Conservation (phyloP, 2,113 vertebrate genomes). For the Eubucco bourcierii region DNA sequence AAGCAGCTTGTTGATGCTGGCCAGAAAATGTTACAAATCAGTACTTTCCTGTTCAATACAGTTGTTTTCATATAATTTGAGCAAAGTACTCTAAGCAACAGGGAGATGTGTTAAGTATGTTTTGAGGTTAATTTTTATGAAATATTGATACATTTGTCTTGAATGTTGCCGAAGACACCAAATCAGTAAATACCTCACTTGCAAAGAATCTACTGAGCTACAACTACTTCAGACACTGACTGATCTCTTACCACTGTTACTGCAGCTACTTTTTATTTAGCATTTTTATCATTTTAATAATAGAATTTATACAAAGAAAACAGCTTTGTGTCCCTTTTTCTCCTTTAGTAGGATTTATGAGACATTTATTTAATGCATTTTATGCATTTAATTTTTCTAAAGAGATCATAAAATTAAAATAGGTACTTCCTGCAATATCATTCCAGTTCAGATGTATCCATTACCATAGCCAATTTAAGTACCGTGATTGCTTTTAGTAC, state of each 20-base stretch:
- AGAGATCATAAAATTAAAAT: conserved; percentile 36
- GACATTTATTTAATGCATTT: conserved; percentile 54
- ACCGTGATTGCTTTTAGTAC: neutral
- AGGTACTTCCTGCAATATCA: conserved; percentile 4
- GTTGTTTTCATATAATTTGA: neutral
- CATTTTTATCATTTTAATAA: conserved; percentile 36
- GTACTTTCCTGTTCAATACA: neutral
- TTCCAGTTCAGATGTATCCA: conserved; percentile 13
- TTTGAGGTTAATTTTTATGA: neutral
- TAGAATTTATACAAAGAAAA: conserved; percentile 28
- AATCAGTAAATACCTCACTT: conserved; percentile 8
- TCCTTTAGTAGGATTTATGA: neutral
- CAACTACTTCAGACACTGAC: conserved; percentile 40
- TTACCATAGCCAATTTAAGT: neutral
- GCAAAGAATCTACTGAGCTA: conserved; percentile 59
- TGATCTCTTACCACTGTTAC: conserved; percentile 30
- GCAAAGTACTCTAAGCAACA: neutral
- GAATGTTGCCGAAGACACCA: conserved; percentile 18
- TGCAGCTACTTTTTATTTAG: conserved; percentile 59
- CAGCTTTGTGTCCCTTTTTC: neutral
- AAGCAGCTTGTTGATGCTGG: neutral
- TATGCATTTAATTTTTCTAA: conserved; percentile 12
- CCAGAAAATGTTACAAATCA: neutral
- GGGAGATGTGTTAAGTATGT: neutral
- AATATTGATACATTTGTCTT: neutral